These are phyloP conservation scores for Aromia moschata DNA, from an alignment of 2,888 invertebrate species.

Conservation along the genomic window DNA sequence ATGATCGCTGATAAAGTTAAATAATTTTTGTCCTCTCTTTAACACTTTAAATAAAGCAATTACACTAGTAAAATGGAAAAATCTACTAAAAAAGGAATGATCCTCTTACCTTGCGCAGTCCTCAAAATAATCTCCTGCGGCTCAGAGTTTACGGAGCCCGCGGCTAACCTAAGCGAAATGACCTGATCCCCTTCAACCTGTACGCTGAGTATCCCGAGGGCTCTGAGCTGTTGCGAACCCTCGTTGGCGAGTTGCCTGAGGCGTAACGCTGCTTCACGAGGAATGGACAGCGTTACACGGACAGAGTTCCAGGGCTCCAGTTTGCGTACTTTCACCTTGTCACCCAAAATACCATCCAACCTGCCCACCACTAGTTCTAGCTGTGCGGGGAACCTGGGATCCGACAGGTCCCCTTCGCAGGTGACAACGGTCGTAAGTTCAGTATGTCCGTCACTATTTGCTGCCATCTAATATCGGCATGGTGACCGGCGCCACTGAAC, in stretches of 20 bases:
- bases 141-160: slow-evolving; percentile 71
- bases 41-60: no score
- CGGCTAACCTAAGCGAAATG: slow-evolving; percentile 72
- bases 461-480: slow-evolving; percentile 72
- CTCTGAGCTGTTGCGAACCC: slow-evolving; percentile 87
- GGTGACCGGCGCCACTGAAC: slow-evolving; percentile 39
- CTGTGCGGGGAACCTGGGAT: slow-evolving; percentile 85
- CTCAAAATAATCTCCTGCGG: slow-evolving; percentile 76
- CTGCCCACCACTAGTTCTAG: slow-evolving; percentile 81
- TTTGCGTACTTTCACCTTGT: slow-evolving; percentile 71
- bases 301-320: slow-evolving; percentile 99
- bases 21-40: no score
- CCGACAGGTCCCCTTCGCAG: slow-evolving; percentile 89
- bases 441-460: slow-evolving; percentile 85
- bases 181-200: slow-evolving; percentile 92
- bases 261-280: slow-evolving; percentile 92
- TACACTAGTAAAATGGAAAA: no score
- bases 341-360: slow-evolving; percentile 77
- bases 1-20: no score
- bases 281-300: slow-evolving; percentile 96
- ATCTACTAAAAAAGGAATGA: no score
- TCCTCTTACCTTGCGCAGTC: slow-evolving; percentile 62
- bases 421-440: slow-evolving; percentile 79
- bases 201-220: slow-evolving; percentile 93
- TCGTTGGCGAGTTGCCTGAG: slow-evolving; percentile 91